Percentiles rank a stretch among this genome's conserved stretches.
These are phyloP conservation scores for Orchesella cincta DNA, from an alignment of 1,140 invertebrate genomes.

Conservation along the genomic window DNA sequence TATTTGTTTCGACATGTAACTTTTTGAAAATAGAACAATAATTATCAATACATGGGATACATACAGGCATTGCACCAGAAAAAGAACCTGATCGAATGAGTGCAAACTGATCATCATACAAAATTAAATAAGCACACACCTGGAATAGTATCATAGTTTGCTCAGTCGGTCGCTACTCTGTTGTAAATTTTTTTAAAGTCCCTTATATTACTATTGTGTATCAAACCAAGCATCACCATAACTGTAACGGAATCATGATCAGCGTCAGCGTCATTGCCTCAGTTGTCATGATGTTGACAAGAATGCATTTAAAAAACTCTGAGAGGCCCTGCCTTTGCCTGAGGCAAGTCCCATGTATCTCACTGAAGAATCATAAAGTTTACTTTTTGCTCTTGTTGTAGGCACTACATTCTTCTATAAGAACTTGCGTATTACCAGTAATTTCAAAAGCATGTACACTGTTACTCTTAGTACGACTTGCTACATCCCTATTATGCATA, in stretches of 20 bases:
- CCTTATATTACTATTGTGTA: neutral
- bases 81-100: neutral
- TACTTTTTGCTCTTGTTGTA: conserved; percentile 6
- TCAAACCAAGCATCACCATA: neutral
- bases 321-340: conserved; percentile 41
- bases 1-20: neutral
- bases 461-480: neutral
- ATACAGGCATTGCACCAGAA: neutral
- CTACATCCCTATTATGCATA: neutral
- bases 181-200: neutral
- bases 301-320: conserved; percentile 19
- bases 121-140: neutral
- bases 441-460: neutral
- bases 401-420: neutral
- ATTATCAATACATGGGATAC: neutral
- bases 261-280: neutral
- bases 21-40: conserved; percentile 11
- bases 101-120: neutral
- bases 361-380: neutral
- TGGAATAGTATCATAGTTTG: neutral
- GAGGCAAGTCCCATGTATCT: conserved; percentile 13
- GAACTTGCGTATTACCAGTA: neutral
- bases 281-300: conserved; percentile 20
- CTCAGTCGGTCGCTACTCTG: too few species aligned
- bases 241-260: neutral